A percentile compares a stretch with the other conserved stretches of the same genome.
Conservation (phyloP, 2,797 vertebrate species). For the Aldrovandia affinis region DNA sequence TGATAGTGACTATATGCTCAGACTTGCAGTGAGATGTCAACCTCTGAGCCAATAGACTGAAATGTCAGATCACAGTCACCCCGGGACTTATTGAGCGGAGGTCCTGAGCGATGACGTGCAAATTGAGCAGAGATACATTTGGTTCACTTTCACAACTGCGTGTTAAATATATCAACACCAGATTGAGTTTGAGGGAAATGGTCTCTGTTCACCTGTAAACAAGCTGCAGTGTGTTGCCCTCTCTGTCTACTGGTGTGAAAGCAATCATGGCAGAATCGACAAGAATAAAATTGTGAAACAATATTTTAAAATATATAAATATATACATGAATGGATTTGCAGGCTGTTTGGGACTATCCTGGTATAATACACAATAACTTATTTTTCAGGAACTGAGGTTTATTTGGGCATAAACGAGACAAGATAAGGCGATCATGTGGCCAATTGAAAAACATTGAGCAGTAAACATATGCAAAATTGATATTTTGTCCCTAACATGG, state of each 20-base stretch:
- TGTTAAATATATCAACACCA: neutral
- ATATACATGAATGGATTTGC: conserved; percentile 20
- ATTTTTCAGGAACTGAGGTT: neutral
- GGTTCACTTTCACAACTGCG: neutral
- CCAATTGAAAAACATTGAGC: neutral
- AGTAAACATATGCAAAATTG: conserved; percentile 30
- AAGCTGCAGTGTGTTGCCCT: neutral
- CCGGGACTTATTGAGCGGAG: neutral
- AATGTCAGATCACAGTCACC: neutral
- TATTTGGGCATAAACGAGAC: neutral
- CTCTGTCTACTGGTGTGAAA: neutral
- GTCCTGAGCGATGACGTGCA: neutral
- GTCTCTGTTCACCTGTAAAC: neutral
- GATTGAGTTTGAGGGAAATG: neutral
- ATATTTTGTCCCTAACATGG: conserved; percentile 28
- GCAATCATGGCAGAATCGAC: neutral
- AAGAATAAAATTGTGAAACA: neutral
- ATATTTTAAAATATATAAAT: neutral
- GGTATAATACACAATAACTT: neutral
- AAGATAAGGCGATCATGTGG: no score
- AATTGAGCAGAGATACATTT: neutral
- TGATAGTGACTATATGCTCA: neutral
- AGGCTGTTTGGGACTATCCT: neutral
- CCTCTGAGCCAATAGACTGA: neutral
- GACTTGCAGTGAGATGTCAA: neutral